phyloP scores from a whole-genome alignment of 1,140 invertebrate species.

The Papilio dardanus region DNA sequence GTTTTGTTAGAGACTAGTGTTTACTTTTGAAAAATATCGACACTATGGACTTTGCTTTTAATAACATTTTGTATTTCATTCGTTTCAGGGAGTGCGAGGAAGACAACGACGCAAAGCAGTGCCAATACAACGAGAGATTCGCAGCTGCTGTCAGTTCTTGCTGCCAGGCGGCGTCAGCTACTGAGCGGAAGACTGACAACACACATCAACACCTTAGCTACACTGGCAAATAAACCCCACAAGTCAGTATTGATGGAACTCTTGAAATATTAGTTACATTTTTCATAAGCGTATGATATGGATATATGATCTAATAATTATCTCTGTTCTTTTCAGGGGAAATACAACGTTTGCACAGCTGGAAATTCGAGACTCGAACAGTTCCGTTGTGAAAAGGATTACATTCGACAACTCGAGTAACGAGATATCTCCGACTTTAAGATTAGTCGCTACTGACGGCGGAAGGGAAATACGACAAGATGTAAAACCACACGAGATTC shows the following conservation, averaged over 20 bases:
- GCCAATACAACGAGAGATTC: slow-evolving; percentile 76
- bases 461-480: slow-evolving; percentile 69
- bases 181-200: slow-evolving; percentile 70
- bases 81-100: slow-evolving; percentile 62
- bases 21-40: background rate
- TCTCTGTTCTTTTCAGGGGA: slow-evolving; percentile 59
- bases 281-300: slow-evolving; percentile 4
- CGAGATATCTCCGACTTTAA: slow-evolving; percentile 64
- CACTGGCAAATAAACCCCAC: slow-evolving; percentile 69
- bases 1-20: too few relatives aligned
- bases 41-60: slow-evolving; percentile 11
- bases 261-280: slow-evolving; percentile 23
- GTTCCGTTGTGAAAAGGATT: slow-evolving; percentile 71
- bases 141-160: slow-evolving; percentile 81
- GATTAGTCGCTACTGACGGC: slow-evolving; percentile 66
- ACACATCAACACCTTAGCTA: slow-evolving; percentile 73
- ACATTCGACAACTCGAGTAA: slow-evolving; percentile 71
- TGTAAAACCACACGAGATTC: slow-evolving; percentile 74
- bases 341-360: slow-evolving; percentile 78
- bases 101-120: slow-evolving; percentile 59
- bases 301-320: background rate
- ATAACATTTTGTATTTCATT: background rate
- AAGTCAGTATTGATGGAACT: slow-evolving; percentile 63
- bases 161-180: slow-evolving; percentile 77
- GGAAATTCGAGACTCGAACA: slow-evolving; percentile 75